phyloP scores from a whole-genome alignment of 2,113 vertebrate genomes.

The Tachuris rubrigastra region DNA sequence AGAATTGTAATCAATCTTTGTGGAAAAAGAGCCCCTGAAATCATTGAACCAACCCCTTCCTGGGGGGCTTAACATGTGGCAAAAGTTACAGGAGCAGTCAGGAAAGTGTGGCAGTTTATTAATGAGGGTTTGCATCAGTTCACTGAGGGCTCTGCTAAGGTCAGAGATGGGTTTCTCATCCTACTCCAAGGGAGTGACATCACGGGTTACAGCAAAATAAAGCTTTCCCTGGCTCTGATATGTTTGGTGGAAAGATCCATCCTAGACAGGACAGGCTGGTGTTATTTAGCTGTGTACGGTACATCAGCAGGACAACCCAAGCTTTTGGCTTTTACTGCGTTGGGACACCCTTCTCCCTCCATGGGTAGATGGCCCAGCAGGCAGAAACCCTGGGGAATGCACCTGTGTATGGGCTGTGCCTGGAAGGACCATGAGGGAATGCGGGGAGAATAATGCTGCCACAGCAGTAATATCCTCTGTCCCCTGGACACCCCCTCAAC shows the following conservation, averaged over 20 bases:
- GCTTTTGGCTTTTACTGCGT: not conserved
- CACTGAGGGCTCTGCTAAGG: not conserved
- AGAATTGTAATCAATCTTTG: not conserved
- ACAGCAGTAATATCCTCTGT: not conserved
- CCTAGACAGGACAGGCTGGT: not conserved
- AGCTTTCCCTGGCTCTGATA: not conserved
- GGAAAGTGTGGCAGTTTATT: not conserved
- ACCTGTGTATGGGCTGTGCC: accelerated
- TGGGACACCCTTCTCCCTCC: not conserved
- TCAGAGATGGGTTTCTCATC: accelerated
- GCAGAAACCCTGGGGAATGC: not conserved
- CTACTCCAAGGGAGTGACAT: not conserved
- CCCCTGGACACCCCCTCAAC: not conserved
- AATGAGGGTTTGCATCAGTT: not conserved
- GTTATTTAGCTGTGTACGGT: not conserved
- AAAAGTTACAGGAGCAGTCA: not conserved
- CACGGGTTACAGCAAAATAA: not conserved
- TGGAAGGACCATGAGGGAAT: accelerated
- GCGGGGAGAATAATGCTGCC: accelerated
- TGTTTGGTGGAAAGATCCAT: not conserved
- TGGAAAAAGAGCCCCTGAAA: not conserved
- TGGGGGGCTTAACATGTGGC: not conserved
- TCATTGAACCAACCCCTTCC: not conserved
- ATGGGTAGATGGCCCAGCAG: not conserved
- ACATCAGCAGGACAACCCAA: not conserved